phyloP scores from a whole-genome alignment of 37 sponge, comb jelly and placozoan species.

The Amphimedon queenslandica region DNA sequence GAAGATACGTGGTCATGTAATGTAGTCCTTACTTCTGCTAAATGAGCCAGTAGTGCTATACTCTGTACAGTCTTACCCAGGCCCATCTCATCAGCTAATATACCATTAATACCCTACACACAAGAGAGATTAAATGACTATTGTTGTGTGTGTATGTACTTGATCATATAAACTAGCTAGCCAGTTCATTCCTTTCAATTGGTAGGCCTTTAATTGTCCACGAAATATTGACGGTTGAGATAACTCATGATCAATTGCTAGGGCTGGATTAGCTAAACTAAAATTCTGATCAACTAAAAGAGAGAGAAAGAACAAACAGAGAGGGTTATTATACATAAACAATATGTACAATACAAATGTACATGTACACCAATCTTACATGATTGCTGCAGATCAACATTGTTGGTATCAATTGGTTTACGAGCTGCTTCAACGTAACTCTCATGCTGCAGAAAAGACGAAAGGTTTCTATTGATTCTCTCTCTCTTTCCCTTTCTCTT shows the following conservation, averaged over 20 bases:
- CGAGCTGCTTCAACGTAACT: not conserved
- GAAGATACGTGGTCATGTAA: not conserved
- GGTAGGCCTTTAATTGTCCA: constrained; percentile 85
- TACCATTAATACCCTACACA: constrained; percentile 96
- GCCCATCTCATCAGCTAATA: constrained; percentile 96
- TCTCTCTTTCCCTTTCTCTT: not conserved
- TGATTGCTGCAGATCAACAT: constrained; percentile 35
- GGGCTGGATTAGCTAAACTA: constrained; percentile 80
- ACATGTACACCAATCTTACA: constrained; percentile 14
- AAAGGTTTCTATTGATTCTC: too few relatives aligned
- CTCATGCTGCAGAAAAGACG: not conserved
- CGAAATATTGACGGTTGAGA: constrained; percentile 82
- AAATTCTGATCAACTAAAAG: constrained; percentile 70
- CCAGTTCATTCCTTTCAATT: constrained; percentile 97
- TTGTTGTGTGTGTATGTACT: too few relatives aligned
- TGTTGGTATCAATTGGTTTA: not conserved
- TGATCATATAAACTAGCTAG: constrained; percentile 89
- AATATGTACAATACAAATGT: not conserved
- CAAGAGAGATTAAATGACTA: too few relatives aligned
- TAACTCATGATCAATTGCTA: constrained; percentile 48
- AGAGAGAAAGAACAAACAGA: not conserved
- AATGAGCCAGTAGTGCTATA: constrained; percentile 82
- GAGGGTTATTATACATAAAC: not conserved
- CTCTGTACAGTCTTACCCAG: constrained; percentile 94
- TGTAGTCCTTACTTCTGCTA: constrained; percentile 62